Evolutionary conservation across 1,140 invertebrate species (phyloP).

Genomic region (Camponotus pennsylvanicus): DNA sequence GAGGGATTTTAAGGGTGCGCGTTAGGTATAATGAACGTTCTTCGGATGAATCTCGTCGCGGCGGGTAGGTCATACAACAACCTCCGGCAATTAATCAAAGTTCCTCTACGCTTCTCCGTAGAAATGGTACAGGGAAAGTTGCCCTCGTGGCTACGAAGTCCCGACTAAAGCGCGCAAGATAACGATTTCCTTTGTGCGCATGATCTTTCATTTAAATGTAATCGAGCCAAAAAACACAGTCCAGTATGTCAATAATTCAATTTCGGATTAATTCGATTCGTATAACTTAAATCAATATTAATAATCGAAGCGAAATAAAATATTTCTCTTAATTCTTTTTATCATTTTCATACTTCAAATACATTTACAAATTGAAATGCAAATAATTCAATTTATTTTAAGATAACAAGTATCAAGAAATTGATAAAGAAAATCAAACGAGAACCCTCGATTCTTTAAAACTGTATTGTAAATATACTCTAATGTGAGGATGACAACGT

Average conservation of each 20-base stretch:
- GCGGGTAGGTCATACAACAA: background rate
- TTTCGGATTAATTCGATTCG: background rate
- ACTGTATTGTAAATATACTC: background rate
- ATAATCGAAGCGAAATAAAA: background rate
- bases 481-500: background rate
- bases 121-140: constrained; percentile 40
- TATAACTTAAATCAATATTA: background rate
- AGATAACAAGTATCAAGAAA: background rate
- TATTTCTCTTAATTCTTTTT: too few relatives aligned
- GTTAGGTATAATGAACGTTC: constrained; percentile 48
- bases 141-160: constrained; percentile 3
- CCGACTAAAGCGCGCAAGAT: constrained; percentile 23
- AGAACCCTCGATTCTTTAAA: background rate
- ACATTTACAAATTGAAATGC: too few relatives aligned
- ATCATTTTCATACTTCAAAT: too few relatives aligned
- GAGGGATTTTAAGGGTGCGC: constrained; percentile 50
- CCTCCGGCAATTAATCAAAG: constrained; percentile 66
- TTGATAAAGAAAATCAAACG: too few relatives aligned
- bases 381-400: constrained; percentile 1
- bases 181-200: constrained; percentile 25
- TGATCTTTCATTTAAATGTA: constrained; percentile 32
- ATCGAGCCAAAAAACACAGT: background rate
- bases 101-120: constrained; percentile 18
- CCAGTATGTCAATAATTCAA: background rate
- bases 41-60: constrained; percentile 14